Evolutionary conservation across 2,797 vertebrate species (phyloP).

Genomic region (Spinibarbus caldwelli): DNA sequence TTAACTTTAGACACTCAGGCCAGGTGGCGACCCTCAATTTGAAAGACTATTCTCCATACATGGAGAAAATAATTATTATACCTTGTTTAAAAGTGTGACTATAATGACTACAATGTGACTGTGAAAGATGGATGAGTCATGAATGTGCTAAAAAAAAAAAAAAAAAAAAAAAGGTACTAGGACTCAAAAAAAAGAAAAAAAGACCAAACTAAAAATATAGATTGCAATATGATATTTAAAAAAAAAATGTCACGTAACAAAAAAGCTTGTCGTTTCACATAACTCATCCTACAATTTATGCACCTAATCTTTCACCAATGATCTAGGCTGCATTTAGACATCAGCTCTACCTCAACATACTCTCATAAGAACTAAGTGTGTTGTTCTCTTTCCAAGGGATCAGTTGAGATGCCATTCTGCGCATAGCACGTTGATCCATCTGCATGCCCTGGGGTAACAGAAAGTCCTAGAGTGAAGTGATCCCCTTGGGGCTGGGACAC

Average conservation of each 20-base stretch:
- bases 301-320: background rate
- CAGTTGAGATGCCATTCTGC: slow-evolving; percentile 43
- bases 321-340: slow-evolving; percentile 31
- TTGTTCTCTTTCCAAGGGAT: slow-evolving; percentile 44
- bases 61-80: background rate
- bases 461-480: slow-evolving; percentile 23
- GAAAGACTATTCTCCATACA: background rate
- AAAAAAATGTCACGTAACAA: background rate
- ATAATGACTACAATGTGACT: slow-evolving; percentile 2
- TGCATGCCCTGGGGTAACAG: slow-evolving; percentile 19
- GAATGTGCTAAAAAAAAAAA: background rate
- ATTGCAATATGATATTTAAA: background rate
- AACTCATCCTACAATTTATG: background rate
- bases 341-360: slow-evolving; percentile 24
- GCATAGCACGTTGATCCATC: slow-evolving; percentile 35
- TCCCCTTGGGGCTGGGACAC: slow-evolving; percentile 18
- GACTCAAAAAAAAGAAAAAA: background rate
- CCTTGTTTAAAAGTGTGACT: background rate
- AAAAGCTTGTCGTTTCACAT: background rate
- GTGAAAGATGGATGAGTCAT: background rate
- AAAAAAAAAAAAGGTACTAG: background rate
- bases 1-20: background rate
- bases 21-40: background rate
- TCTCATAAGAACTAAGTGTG: slow-evolving; percentile 14
- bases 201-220: background rate